phyloP scores from a whole-genome alignment of 2,797 vertebrate genomes.

The Danio aesculapii region DNA sequence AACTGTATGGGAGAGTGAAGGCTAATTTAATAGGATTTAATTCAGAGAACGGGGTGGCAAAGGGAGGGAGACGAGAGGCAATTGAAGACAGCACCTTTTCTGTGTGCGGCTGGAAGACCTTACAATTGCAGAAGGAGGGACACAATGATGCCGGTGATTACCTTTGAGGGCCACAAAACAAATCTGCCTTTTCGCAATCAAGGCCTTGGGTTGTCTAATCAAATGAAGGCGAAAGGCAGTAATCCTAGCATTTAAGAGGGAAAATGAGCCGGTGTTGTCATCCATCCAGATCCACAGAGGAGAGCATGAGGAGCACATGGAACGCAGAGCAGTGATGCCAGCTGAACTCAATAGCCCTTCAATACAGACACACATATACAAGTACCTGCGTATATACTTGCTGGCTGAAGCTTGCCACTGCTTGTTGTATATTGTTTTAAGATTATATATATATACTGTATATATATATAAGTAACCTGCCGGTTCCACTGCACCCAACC shows the following conservation, averaged over 20 bases:
- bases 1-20: constrained; percentile 60
- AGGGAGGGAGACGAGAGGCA: constrained; percentile 45
- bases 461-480: too few relatives aligned
- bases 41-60: constrained; percentile 46
- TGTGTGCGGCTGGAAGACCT: constrained; percentile 59
- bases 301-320: constrained; percentile 48
- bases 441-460: too few relatives aligned
- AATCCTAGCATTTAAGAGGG: constrained; percentile 62
- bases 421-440: background rate
- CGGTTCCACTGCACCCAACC: too few relatives aligned
- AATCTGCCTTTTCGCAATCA: constrained; percentile 64
- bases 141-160: constrained; percentile 66
- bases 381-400: background rate
- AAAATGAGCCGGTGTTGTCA: constrained; percentile 70
- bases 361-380: constrained; percentile 15
- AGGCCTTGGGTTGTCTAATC: constrained; percentile 64
- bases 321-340: constrained; percentile 27
- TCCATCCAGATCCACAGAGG: constrained; percentile 47
- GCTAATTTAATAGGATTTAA: constrained; percentile 71
- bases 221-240: constrained; percentile 65
- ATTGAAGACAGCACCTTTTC: constrained; percentile 56
- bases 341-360: constrained; percentile 4
- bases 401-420: background rate
- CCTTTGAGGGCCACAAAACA: constrained; percentile 64
- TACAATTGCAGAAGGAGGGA: constrained; percentile 64